Evolutionary conservation across 2,888 invertebrate genomes (phyloP).

Genomic region (Litoditis marina): DNA sequence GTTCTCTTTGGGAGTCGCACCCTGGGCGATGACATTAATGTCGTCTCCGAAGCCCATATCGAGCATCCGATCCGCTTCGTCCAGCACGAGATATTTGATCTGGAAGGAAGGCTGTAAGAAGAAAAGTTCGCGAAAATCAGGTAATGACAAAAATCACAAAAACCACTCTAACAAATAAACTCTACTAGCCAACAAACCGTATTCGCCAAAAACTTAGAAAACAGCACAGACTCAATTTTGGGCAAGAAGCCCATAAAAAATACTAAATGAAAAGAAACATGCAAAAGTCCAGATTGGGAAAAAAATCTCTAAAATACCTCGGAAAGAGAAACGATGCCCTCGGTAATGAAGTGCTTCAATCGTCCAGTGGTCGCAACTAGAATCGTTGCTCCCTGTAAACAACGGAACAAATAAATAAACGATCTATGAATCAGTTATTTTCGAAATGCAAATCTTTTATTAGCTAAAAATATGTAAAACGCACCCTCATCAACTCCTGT

Average conservation of each 20-base stretch:
- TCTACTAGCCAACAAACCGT: no score
- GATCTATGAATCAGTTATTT: no score
- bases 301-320: no score
- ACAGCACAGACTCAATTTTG: no score
- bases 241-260: no score
- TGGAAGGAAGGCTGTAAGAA: background rate
- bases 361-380: constrained; percentile 43
- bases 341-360: constrained; percentile 35
- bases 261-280: no score
- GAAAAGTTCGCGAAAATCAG: background rate
- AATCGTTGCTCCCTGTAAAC: constrained; percentile 27
- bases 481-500: background rate
- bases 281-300: no score
- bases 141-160: background rate
- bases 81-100: constrained; percentile 68
- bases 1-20: constrained; percentile 20
- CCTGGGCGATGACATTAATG: constrained; percentile 77
- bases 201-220: no score
- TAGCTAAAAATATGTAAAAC: no score
- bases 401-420: background rate
- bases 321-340: constrained; percentile 24
- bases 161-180: background rate
- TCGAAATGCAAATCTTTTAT: no score
- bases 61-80: constrained; percentile 98
- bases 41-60: constrained; percentile 99